A percentile compares a stretch with the other conserved stretches of the same genome.
These are phyloP conservation scores for Celastrina argiolus DNA, from an alignment of 2,888 invertebrate species.

Conservation along the genomic window DNA sequence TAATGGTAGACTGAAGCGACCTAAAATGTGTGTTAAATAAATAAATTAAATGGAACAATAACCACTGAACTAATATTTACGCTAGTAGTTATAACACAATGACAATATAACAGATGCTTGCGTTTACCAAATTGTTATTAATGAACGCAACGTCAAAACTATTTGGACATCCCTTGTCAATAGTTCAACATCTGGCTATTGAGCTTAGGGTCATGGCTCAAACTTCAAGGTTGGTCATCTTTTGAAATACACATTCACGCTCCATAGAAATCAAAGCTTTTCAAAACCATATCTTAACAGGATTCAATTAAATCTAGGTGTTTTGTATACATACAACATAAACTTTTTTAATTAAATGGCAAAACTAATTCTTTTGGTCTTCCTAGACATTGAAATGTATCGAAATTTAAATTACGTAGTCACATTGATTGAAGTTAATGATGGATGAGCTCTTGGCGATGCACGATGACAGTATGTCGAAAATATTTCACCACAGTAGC, in stretches of 20 bases:
- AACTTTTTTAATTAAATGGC: too few species aligned
- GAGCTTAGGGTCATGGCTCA: conserved; percentile 2
- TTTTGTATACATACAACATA: too few species aligned
- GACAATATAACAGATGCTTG: conserved; percentile 8
- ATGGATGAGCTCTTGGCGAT: background rate
- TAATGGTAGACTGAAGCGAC: background rate
- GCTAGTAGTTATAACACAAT: too few species aligned
- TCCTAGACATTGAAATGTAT: too few species aligned
- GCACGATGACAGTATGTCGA: conserved; percentile 2
- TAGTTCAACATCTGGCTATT: conserved; percentile 15
- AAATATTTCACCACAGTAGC: conserved; percentile 1
- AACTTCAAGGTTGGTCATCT: background rate
- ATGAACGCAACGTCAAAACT: background rate
- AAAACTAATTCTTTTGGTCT: too few species aligned
- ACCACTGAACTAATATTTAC: too few species aligned
- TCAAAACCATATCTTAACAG: background rate
- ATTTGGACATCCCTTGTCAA: conserved; percentile 1
- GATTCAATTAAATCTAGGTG: background rate
- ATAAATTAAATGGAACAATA: background rate
- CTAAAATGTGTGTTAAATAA: background rate
- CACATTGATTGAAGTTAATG: background rate
- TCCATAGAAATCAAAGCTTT: background rate
- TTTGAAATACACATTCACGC: background rate
- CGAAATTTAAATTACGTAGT: too few species aligned
- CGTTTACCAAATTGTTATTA: conserved; percentile 5